Evolutionary conservation across 2,888 invertebrate species (phyloP), one percentile per base, ranked within the genome.

Genomic region (Heliothis peltigera): DNA sequence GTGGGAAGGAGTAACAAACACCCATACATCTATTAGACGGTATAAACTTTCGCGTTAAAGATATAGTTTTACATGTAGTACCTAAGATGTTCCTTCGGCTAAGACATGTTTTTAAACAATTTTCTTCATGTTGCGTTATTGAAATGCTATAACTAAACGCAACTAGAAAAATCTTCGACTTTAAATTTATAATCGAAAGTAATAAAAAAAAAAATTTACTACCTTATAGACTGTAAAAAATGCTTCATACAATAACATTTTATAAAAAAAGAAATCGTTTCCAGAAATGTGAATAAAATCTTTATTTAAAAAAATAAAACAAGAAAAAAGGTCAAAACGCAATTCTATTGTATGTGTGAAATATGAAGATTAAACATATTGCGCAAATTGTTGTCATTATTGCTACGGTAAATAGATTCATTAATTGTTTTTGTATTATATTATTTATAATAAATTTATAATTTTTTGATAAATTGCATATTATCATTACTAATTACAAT

Each of bases 311-410:
- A 63, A 63, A 54, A 63, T 46, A 15, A 42, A 21, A 12, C 48
- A 57, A 52, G 10, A 42, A 10, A 25, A 46, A 59, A 51, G 18
- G 28, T 15, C 21, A 39, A 49, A 46, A 58, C 15, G 10, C 39
- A 4, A 17, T 8, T 17, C 28, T 42, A 47, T 65, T 57, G 28
- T 51, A 49, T 28, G 25, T 15, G 18, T n/a, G 54, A 44, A 64
- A 68, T 32, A 77, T 79, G 80, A 63, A 63, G 48, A 60, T 60
- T 46, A 65, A 76, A 60, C 59, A 49, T 46, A 46, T 60, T 8
- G 60, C 52, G 21, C 68, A 68, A 46, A 79, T 59, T 51, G 52
- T 55, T 58, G 52, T 72, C 39, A 55, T 76, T 59, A 63, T 77
- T 55, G 47, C 42, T 39, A 46, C 47, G 78, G 75, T 75, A 76